These are phyloP conservation scores for Phalacrocorax aristotelis DNA, from an alignment of 2,113 vertebrate species.

Conservation along the genomic window DNA sequence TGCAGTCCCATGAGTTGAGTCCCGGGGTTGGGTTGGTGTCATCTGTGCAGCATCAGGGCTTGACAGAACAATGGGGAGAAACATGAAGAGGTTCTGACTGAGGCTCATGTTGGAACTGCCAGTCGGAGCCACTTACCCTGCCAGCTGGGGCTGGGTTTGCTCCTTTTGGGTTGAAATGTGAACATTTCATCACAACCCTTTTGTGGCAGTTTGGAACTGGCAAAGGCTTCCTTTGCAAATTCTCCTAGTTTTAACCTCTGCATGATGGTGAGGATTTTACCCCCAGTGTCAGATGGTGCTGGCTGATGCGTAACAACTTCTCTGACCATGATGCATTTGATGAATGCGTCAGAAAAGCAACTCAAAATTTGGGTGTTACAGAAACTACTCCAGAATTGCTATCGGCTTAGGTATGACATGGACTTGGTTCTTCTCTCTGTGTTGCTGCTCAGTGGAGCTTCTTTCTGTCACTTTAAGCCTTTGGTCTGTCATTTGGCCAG, in stretches of 20 bases:
- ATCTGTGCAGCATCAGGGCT: neutral
- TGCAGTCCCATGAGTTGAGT: neutral
- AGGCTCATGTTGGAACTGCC: neutral
- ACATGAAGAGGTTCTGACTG: neutral
- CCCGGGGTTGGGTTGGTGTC: neutral
- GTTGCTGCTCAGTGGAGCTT: neutral
- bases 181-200: neutral
- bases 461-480: neutral
- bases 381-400: neutral
- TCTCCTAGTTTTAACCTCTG: neutral
- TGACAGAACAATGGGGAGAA: slow-evolving; percentile 31
- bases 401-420: fast-evolving
- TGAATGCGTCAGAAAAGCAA: neutral
- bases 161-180: neutral
- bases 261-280: neutral
- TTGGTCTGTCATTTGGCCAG: neutral
- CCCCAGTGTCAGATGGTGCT: neutral
- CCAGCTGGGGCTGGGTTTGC: neutral
- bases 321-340: neutral
- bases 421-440: neutral
- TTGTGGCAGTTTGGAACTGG: neutral
- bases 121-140: neutral
- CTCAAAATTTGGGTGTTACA: neutral
- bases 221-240: neutral
- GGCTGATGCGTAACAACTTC: neutral